A percentile compares a stretch with the other conserved stretches of the same genome.
phyloP scores from a whole-genome alignment of 2,113 vertebrate genomes.

The Siniperca knerii region DNA sequence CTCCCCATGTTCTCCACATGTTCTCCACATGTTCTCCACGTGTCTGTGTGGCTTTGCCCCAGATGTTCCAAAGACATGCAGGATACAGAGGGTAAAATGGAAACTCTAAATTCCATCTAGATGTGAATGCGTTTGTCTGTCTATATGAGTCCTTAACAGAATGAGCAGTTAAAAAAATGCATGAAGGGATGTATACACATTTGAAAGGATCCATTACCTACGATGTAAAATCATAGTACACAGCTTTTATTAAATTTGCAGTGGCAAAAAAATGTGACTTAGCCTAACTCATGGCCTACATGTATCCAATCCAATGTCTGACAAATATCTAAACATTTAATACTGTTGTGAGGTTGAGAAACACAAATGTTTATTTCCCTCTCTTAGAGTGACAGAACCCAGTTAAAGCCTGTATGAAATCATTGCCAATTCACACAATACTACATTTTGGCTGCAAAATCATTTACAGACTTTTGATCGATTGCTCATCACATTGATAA shows the following conservation, averaged over 20 bases:
- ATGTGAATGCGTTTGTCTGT: background rate
- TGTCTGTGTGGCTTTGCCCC: background rate
- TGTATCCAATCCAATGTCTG: background rate
- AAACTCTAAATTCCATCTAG: background rate
- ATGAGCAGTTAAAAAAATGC: background rate
- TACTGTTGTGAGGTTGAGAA: background rate
- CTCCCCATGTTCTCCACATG: background rate
- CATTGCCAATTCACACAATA: background rate
- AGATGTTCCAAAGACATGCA: conserved; percentile 29
- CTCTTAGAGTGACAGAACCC: background rate
- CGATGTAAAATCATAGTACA: background rate
- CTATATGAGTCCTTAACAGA: background rate
- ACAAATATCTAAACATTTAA: background rate
- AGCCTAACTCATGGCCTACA: background rate
- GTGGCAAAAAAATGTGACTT: background rate
- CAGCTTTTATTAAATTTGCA: background rate
- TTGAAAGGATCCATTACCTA: background rate
- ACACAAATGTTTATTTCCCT: background rate
- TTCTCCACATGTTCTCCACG: background rate
- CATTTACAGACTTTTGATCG: background rate
- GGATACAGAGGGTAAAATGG: background rate
- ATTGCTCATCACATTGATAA: background rate
- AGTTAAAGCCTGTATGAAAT: background rate
- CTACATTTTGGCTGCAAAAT: background rate
- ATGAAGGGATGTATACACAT: background rate